A percentile compares a stretch with the other conserved stretches of the same genome.
Evolutionary conservation across 2,113 vertebrate species (phyloP).

Genomic region (Sus scrofa): DNA sequence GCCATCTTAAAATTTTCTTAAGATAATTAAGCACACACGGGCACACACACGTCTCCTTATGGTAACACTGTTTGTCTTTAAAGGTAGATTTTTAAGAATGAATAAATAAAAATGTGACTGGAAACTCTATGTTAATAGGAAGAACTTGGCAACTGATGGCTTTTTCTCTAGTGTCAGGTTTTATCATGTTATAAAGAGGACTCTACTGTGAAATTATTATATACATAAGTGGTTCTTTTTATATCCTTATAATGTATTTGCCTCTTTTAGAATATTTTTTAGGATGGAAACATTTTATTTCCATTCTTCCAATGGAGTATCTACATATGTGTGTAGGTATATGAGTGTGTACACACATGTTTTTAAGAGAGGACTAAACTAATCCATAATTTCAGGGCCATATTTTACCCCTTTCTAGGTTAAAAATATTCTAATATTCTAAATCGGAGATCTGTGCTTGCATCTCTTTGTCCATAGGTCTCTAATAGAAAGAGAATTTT

Average conservation of each 20-base stretch:
- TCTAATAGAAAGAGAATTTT: neutral
- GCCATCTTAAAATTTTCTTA: neutral
- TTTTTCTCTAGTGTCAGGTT: neutral
- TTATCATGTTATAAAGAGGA: neutral
- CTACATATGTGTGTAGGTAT: neutral
- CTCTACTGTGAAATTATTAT: neutral
- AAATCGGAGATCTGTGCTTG: neutral
- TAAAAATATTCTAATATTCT: neutral
- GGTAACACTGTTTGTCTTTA: neutral
- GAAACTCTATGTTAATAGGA: neutral
- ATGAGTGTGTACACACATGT: neutral
- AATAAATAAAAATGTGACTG: neutral
- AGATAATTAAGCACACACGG: neutral
- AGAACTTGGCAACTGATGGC: neutral
- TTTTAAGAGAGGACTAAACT: neutral
- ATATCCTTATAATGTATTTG: neutral
- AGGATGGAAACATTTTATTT: neutral
- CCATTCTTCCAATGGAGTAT: neutral
- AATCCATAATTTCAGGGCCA: neutral
- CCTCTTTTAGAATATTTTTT: neutral
- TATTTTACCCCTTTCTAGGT: neutral
- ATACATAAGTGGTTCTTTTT: neutral
- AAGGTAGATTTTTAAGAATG: neutral
- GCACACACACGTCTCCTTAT: neutral
- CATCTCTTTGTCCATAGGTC: neutral